A percentile compares a stretch with the other conserved stretches of the same genome.
Conservation (phyloP, 2,113 vertebrate genomes). For the Mystacornis crossleyi region DNA sequence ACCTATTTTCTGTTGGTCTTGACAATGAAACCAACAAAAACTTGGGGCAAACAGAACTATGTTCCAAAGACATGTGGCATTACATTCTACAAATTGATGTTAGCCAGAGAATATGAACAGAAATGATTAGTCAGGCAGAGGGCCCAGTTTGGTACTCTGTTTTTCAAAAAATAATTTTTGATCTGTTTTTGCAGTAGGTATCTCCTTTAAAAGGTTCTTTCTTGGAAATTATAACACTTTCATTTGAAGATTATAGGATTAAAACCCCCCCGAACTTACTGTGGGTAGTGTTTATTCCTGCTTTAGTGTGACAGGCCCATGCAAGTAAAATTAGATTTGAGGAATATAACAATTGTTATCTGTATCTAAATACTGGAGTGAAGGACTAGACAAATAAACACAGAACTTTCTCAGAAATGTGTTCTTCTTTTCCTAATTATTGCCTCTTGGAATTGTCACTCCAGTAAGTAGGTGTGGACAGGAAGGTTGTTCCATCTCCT, state of each 20-base stretch:
- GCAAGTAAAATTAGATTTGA: not conserved
- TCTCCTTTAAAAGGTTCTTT: not conserved
- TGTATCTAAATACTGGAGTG: not conserved
- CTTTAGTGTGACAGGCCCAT: not conserved
- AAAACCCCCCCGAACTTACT: rapidly evolving
- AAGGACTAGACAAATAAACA: not conserved
- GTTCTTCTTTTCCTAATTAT: not conserved
- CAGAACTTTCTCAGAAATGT: not conserved
- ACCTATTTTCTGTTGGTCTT: not conserved
- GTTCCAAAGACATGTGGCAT: not conserved
- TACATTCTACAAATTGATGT: not conserved
- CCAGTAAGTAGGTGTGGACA: not conserved
- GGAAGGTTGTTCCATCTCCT: not conserved
- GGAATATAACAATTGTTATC: not conserved
- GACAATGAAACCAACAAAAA: not conserved
- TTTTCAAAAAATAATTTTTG: not conserved
- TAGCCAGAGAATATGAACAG: not conserved
- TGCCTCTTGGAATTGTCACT: not conserved
- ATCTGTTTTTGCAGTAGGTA: not conserved
- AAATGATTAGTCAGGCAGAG: not conserved
- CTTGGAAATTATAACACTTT: not conserved
- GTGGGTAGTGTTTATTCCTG: not conserved
- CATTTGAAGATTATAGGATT: not conserved
- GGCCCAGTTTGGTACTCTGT: not conserved
- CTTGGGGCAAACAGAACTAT: not conserved